phyloP scores from a whole-genome alignment of 2,888 invertebrate species.

The Erebia epiphron region DNA sequence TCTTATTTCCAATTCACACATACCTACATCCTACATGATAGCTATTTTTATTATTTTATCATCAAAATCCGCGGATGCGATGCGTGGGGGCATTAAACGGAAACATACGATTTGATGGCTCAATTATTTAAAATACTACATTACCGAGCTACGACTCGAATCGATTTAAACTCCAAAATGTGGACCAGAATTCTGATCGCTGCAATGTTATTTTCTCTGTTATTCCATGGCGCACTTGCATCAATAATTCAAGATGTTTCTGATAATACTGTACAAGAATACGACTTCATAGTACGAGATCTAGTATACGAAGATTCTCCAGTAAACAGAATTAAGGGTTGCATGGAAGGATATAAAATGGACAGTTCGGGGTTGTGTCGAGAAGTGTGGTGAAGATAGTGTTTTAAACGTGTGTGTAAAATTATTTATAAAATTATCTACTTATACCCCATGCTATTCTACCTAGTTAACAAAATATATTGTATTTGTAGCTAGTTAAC shows the following conservation, averaged over 20 bases:
- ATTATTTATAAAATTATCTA: not conserved
- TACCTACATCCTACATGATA: not conserved
- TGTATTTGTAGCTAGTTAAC: not conserved
- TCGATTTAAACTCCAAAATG: conserved; percentile 37
- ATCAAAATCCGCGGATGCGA: conserved; percentile 7
- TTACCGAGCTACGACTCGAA: conserved; percentile 25
- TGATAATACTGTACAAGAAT: conserved; percentile 41
- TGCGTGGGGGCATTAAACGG: conserved; percentile 31
- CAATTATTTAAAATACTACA: not conserved
- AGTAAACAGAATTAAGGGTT: conserved; percentile 42
- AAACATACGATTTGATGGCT: conserved; percentile 40
- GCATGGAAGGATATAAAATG: conserved; percentile 54
- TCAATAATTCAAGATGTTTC: conserved; percentile 35
- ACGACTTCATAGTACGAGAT: conserved; percentile 48
- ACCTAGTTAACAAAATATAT: not conserved
- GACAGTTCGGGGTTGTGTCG: conserved; percentile 61
- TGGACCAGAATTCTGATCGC: conserved; percentile 29
- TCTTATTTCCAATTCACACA: not conserved
- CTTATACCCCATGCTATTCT: not conserved
- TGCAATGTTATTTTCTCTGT: conserved; percentile 18
- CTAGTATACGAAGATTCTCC: conserved; percentile 60
- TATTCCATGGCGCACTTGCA: conserved; percentile 13
- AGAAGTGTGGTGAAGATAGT: conserved; percentile 60
- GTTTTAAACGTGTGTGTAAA: not conserved
- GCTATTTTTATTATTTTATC: conserved; percentile 5